Conservation (phyloP, 2,113 vertebrate species). For the Ranitomeya variabilis region DNA sequence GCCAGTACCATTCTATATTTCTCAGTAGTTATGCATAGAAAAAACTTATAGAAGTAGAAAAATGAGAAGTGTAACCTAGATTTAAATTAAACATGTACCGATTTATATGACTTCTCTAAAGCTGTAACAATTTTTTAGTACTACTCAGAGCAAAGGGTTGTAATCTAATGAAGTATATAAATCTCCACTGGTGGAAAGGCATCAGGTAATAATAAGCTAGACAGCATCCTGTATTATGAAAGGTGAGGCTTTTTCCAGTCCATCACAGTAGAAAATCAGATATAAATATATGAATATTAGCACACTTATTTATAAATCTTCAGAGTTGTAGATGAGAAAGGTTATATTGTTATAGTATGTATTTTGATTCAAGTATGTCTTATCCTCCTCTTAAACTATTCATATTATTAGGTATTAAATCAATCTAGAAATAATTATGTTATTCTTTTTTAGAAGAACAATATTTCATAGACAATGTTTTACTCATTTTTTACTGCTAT, state of each 20-base stretch:
- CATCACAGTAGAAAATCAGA: neutral
- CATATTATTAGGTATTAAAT: too few species aligned
- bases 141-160: slow-evolving; percentile 7
- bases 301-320: neutral
- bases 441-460: too few species aligned
- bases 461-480: too few species aligned
- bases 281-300: neutral
- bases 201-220: slow-evolving; percentile 11
- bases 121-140: neutral
- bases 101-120: neutral
- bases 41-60: neutral
- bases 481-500: too few species aligned
- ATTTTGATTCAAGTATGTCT: too few species aligned
- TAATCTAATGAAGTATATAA: slow-evolving; percentile 9
- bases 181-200: neutral
- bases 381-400: too few species aligned
- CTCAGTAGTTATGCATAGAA: too few species aligned
- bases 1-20: too few species aligned
- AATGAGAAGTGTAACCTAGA: neutral
- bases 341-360: too few species aligned
- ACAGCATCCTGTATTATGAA: neutral
- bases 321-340: neutral
- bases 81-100: neutral
- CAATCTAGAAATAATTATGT: too few species aligned
- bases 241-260: neutral